Evolutionary conservation across 2,888 invertebrate genomes (phyloP).

Genomic region (Diabrotica balteata): DNA sequence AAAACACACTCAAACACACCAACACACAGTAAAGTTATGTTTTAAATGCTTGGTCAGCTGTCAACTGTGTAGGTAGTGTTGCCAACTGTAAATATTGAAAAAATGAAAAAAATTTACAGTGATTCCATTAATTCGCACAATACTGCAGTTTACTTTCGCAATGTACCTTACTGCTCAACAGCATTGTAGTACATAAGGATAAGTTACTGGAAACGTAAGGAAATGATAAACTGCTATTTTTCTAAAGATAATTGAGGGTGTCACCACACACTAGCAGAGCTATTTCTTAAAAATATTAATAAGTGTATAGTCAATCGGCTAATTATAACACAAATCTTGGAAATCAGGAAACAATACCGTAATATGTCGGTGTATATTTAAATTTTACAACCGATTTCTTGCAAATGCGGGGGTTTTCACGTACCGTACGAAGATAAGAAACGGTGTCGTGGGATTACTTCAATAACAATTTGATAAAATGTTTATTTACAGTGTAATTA

Average conservation of each 20-base stretch:
- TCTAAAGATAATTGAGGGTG: constrained; percentile 29
- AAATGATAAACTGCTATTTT: constrained; percentile 23
- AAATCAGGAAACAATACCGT: constrained; percentile 28
- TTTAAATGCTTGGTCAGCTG: too few relatives aligned
- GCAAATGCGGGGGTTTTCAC: constrained; percentile 3
- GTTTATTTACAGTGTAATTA: too few relatives aligned
- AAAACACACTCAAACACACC: too few relatives aligned
- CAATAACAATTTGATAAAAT: too few relatives aligned
- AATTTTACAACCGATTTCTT: constrained; percentile 3
- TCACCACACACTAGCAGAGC: constrained; percentile 26
- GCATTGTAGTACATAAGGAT: too few relatives aligned
- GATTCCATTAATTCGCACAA: too few relatives aligned
- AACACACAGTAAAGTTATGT: too few relatives aligned
- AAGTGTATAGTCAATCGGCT: background rate
- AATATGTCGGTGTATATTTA: constrained; percentile 7
- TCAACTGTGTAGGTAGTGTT: too few relatives aligned
- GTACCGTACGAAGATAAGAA: background rate
- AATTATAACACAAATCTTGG: constrained; percentile 19
- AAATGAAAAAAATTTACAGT: too few relatives aligned
- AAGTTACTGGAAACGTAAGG: constrained; percentile 20
- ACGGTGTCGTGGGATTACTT: background rate
- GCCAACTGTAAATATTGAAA: too few relatives aligned
- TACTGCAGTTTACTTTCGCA: too few relatives aligned
- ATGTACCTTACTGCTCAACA: too few relatives aligned
- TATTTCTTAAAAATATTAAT: constrained; percentile 19